Evolutionary conservation across 1,140 invertebrate genomes (phyloP).

Genomic region (Atta cephalotes): DNA sequence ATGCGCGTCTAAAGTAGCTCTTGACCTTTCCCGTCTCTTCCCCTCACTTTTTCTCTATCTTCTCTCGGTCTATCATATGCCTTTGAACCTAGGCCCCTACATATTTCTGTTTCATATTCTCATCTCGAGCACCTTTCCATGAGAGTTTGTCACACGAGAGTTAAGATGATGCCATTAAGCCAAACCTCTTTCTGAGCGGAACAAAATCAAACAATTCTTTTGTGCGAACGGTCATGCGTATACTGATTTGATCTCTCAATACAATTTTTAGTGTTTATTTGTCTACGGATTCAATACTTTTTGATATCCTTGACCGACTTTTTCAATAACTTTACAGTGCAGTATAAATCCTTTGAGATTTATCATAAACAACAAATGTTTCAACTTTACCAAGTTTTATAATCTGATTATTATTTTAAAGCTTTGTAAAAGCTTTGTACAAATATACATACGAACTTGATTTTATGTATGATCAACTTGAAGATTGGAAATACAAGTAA

Average conservation of each 20-base stretch:
- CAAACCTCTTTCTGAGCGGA: conserved; percentile 30
- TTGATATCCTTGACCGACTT: conserved; percentile 49
- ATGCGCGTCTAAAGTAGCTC: conserved; percentile 67
- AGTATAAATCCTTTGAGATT: conserved; percentile 7
- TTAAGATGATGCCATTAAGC: conserved; percentile 58
- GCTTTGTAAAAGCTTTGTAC: not conserved
- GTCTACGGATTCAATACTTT: conserved; percentile 22
- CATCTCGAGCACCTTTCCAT: conserved; percentile 56
- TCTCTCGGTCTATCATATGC: conserved; percentile 43
- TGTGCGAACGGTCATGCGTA: not conserved
- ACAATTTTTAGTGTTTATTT: conserved; percentile 4
- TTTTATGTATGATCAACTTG: not conserved
- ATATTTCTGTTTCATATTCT: conserved; percentile 54
- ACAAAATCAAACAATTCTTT: conserved; percentile 53
- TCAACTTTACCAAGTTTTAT: conserved; percentile 8
- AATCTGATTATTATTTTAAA: conserved; percentile 17
- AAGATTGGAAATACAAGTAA: not conserved
- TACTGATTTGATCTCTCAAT: not conserved
- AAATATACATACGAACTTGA: not conserved
- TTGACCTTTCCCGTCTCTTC: conserved; percentile 55
- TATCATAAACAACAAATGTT: conserved; percentile 7
- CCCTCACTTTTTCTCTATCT: not conserved
- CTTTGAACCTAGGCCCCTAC: conserved; percentile 4
- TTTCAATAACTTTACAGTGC: conserved; percentile 33
- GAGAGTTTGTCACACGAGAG: conserved; percentile 51